Conservation (phyloP, 2,113 vertebrate species). For the Lampris incognitus region DNA sequence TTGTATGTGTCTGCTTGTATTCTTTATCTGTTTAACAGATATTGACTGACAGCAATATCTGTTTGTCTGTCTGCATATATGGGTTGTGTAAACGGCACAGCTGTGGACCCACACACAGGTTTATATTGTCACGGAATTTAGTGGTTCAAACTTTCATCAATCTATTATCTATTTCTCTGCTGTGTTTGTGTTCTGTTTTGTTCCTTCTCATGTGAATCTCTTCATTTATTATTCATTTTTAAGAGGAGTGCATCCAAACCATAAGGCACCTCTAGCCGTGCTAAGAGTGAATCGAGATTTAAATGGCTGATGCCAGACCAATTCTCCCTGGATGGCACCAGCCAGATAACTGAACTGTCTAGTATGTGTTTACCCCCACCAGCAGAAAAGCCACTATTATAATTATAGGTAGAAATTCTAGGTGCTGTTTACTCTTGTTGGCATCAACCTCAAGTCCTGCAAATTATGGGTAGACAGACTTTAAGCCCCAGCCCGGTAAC, state of each 20-base stretch:
- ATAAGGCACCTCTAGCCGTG: background rate
- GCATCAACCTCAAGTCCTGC: slow-evolving; percentile 7
- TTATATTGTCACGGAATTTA: no score
- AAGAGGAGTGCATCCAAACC: slow-evolving; percentile 8
- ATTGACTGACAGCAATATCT: background rate
- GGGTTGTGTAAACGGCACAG: no score
- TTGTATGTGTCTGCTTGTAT: background rate
- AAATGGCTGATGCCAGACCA: slow-evolving; percentile 15
- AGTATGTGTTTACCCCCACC: slow-evolving; percentile 44
- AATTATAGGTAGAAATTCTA: slow-evolving; percentile 34
- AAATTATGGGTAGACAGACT: slow-evolving; percentile 39
- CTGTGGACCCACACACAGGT: no score
- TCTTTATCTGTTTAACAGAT: background rate
- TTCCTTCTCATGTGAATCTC: background rate
- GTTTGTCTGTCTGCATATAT: background rate
- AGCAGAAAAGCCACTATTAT: slow-evolving; percentile 44
- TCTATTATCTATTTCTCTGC: no score
- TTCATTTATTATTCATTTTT: background rate
- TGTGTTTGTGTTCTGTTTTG: background rate
- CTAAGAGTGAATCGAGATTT: background rate
- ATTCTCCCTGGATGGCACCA: slow-evolving; percentile 6
- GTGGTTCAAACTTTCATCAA: no score
- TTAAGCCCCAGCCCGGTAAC: slow-evolving; percentile 8
- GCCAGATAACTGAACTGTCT: slow-evolving; percentile 26
- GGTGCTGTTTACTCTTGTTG: slow-evolving; percentile 36